Conservation (phyloP, 2,888 invertebrate species). For the Lasioglossum calceatum region DNA sequence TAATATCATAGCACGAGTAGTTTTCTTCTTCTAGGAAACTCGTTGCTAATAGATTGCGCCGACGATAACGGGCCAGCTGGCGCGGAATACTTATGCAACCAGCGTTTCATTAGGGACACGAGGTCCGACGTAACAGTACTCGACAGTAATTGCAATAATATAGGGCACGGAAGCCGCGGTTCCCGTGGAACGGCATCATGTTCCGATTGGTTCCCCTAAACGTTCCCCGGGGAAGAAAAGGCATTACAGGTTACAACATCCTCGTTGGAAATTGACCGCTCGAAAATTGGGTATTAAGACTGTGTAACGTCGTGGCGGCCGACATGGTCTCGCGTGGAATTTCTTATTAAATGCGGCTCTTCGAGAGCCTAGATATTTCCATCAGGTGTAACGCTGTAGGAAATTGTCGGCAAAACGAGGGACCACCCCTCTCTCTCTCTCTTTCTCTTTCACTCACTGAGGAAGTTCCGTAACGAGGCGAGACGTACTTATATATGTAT, state of each 20-base stretch:
- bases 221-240: conserved; percentile 9
- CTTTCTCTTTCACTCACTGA: neutral
- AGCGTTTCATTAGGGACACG: conserved; percentile 9
- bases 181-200: neutral
- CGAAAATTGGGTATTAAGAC: conserved; percentile 55
- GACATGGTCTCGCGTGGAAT: conserved; percentile 41
- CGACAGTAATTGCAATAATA: conserved; percentile 12
- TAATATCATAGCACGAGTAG: neutral
- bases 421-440: neutral
- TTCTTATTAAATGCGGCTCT: conserved; percentile 49
- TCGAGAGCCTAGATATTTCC: conserved; percentile 43
- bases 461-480: conserved; percentile 38
- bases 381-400: conserved; percentile 27
- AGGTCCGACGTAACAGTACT: conserved; percentile 1
- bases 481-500: neutral
- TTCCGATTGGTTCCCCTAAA: conserved; percentile 36
- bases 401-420: conserved; percentile 53
- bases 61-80: conserved; percentile 7
- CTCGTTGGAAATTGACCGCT: conserved; percentile 51
- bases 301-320: conserved; percentile 48
- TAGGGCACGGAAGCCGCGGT: conserved; percentile 1
- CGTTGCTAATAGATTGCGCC: conserved; percentile 3
- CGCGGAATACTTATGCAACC: conserved; percentile 6
- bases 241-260: conserved; percentile 35
- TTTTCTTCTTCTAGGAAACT: neutral